A percentile compares a stretch with the other conserved stretches of the same genome.
Evolutionary conservation across 2,113 vertebrate genomes (phyloP).

Genomic region (Cyprinodon brontotheroides): DNA sequence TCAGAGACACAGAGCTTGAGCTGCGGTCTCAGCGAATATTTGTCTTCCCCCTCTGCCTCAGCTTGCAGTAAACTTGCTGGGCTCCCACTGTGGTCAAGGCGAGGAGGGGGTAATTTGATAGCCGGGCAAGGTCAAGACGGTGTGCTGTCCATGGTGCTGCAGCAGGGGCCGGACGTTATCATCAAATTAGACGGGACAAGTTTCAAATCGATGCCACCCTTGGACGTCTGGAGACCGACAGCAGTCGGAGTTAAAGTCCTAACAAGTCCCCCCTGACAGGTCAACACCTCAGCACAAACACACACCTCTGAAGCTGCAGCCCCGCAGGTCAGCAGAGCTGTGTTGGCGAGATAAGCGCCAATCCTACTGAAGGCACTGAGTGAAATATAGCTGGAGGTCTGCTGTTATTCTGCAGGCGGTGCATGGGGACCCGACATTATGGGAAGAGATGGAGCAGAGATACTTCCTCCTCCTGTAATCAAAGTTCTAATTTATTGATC

Average conservation of each 20-base stretch:
- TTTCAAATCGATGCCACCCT: slow-evolving; percentile 82
- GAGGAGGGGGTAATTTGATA: slow-evolving; percentile 78
- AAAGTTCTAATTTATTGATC: slow-evolving; percentile 9
- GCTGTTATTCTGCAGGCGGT: slow-evolving; percentile 34
- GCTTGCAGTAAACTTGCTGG: slow-evolving; percentile 56
- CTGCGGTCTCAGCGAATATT: slow-evolving; percentile 39
- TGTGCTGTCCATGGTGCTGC: slow-evolving; percentile 96
- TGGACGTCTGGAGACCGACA: slow-evolving; percentile 76
- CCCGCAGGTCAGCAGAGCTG: slow-evolving; percentile 68
- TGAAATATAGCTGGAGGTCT: slow-evolving; percentile 49
- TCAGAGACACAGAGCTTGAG: slow-evolving; percentile 45
- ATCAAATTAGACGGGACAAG: slow-evolving; percentile 83
- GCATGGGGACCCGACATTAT: slow-evolving; percentile 12
- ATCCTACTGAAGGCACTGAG: slow-evolving; percentile 59
- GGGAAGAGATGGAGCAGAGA: slow-evolving; percentile 3
- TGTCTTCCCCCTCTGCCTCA: slow-evolving; percentile 35
- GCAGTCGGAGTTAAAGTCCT: slow-evolving; percentile 79
- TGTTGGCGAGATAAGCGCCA: slow-evolving; percentile 68
- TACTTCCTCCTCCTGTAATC: not conserved
- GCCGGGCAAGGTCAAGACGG: slow-evolving; percentile 79
- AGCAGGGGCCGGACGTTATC: slow-evolving; percentile 74
- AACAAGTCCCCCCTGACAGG: slow-evolving; percentile 82
- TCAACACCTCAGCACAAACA: slow-evolving; percentile 75
- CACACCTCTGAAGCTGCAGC: slow-evolving; percentile 66
- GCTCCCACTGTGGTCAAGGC: slow-evolving; percentile 63